phyloP scores from a whole-genome alignment of 2,888 invertebrate species.

The Dromius quadrimaculatus region DNA sequence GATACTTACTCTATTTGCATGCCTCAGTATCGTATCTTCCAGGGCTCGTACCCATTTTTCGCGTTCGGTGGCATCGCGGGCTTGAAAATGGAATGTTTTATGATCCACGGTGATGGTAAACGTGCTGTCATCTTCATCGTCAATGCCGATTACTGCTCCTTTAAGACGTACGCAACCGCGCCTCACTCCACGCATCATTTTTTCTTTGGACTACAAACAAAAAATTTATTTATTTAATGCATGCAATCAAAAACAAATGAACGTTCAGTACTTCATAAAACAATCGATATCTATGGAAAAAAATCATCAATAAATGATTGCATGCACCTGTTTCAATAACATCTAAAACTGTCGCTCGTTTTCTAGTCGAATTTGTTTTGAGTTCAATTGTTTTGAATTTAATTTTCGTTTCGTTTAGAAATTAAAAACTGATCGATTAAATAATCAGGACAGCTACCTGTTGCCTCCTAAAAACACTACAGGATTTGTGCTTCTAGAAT shows the following conservation, averaged over 20 bases:
- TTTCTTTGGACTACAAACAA: slow-evolving; percentile 90
- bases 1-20: slow-evolving; percentile 74
- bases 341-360: too few relatives aligned
- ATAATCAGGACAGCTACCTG: slow-evolving; percentile 48
- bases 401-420: too few relatives aligned
- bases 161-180: slow-evolving; percentile 97
- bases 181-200: slow-evolving; percentile 97
- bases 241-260: too few relatives aligned
- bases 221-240: too few relatives aligned
- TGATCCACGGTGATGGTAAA: slow-evolving; percentile 99
- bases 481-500: slow-evolving; percentile 35
- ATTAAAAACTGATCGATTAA: slow-evolving; percentile 54
- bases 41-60: slow-evolving; percentile 96
- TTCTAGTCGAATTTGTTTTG: too few relatives aligned
- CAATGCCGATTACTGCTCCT: slow-evolving; percentile 98
- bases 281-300: too few relatives aligned
- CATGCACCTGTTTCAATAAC: too few relatives aligned
- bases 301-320: too few relatives aligned
- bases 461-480: slow-evolving; percentile 32
- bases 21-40: slow-evolving; percentile 93
- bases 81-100: slow-evolving; percentile 99
- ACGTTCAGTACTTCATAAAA: too few relatives aligned
- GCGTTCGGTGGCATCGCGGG: slow-evolving; percentile 92
- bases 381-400: too few relatives aligned
- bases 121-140: slow-evolving; percentile 98